phyloP scores from a whole-genome alignment of 1,140 invertebrate genomes.

The Lepidurus apus region DNA sequence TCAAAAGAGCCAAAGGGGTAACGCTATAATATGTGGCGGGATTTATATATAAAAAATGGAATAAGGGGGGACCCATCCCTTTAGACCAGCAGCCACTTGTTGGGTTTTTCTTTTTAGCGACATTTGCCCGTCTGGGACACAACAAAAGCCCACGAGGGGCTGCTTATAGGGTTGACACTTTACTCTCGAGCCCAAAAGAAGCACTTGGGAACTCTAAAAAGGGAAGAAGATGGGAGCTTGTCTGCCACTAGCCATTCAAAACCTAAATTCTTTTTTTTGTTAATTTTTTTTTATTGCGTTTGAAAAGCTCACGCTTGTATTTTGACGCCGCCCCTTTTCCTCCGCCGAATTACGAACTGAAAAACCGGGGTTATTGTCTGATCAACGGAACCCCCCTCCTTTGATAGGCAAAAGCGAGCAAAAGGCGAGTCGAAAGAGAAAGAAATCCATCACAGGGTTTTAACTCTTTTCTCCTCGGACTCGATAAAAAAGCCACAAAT shows the following conservation, averaged over 20 bases:
- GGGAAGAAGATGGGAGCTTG: conserved; percentile 2
- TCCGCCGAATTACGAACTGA: background rate
- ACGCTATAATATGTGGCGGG: conserved; percentile 14
- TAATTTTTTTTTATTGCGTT: background rate
- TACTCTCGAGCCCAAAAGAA: background rate
- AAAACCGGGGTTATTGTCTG: background rate
- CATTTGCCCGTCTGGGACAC: background rate
- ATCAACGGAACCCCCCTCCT: background rate
- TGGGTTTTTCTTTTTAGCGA: conserved; percentile 1
- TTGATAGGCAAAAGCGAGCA: background rate
- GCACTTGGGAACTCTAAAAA: background rate
- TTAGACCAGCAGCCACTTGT: conserved; percentile 21
- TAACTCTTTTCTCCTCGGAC: conserved; percentile 14
- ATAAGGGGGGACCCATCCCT: background rate
- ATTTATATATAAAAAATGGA: background rate
- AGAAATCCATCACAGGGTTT: conserved; percentile 5
- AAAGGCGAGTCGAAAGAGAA: background rate
- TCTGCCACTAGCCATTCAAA: background rate
- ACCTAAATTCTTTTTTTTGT: background rate
- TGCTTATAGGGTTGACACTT: conserved; percentile 21
- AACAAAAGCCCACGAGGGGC: conserved; percentile 13
- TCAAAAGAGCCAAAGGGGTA: conserved; percentile 16
- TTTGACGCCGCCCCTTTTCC: background rate
- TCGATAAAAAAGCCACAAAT: conserved; percentile 22
- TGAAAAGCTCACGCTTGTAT: background rate